Conservation (phyloP, 2,888 invertebrate genomes). For the Steinernema hermaphroditum region DNA sequence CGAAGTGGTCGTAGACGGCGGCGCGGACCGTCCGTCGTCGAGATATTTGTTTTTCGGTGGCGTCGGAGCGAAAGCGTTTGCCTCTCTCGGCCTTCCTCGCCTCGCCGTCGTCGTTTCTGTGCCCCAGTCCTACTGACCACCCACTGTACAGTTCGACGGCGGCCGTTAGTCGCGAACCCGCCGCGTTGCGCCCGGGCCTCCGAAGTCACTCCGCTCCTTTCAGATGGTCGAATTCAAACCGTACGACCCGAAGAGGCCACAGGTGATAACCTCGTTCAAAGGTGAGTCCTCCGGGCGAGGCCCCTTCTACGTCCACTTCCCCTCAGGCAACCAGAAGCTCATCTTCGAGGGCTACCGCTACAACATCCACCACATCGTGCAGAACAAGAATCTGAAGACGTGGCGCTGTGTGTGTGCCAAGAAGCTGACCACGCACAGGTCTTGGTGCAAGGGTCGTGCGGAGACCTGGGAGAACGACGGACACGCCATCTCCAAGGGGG, state of each 20-base stretch:
- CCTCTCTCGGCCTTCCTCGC: conserved; percentile 4
- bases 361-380: conserved; percentile 62
- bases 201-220: too few relatives aligned
- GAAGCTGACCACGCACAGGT: conserved; percentile 56
- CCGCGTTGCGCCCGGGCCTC: too few relatives aligned
- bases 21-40: not conserved
- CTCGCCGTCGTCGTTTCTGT: conserved; percentile 21
- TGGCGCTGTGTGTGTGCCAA: conserved; percentile 66
- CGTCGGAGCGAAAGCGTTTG: conserved; percentile 27
- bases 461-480: conserved; percentile 63
- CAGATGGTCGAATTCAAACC: conserved; percentile 48
- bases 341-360: conserved; percentile 65
- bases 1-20: not conserved
- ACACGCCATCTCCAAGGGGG: conserved; percentile 61
- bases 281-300: conserved; percentile 37
- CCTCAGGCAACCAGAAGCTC: conserved; percentile 61
- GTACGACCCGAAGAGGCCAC: conserved; percentile 61
- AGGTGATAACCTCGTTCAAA: conserved; percentile 64
- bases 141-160: conserved; percentile 20
- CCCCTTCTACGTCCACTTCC: not conserved
- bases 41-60: conserved; percentile 19
- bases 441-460: conserved; percentile 62
- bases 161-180: not conserved
- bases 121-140: conserved; percentile 1
- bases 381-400: conserved; percentile 55